phyloP scores from a whole-genome alignment of 2,888 invertebrate genomes.

The Ophion obscuratus region DNA sequence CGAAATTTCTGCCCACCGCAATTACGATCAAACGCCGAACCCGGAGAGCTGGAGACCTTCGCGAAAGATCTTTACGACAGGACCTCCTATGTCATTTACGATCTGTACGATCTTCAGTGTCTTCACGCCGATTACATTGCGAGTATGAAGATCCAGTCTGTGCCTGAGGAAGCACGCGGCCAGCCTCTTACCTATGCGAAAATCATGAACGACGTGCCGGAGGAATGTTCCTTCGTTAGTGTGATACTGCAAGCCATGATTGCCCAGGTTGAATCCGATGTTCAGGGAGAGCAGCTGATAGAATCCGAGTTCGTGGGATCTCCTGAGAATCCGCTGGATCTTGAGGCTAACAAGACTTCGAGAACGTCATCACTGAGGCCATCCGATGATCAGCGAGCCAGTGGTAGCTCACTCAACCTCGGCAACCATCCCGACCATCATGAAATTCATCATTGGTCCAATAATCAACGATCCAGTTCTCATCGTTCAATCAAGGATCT shows the following conservation, averaged over 20 bases:
- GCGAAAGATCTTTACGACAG: slow-evolving; percentile 85
- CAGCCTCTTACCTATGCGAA: slow-evolving; percentile 68
- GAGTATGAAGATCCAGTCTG: slow-evolving; percentile 82
- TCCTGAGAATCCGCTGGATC: not conserved
- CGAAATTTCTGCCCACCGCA: slow-evolving; percentile 69
- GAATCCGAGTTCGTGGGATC: not conserved
- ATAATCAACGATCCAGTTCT: slow-evolving; percentile 64
- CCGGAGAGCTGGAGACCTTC: slow-evolving; percentile 44
- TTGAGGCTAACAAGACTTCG: not conserved
- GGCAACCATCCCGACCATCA: not conserved
- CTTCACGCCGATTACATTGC: slow-evolving; percentile 85
- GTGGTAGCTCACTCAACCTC: not conserved
- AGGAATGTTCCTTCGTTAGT: slow-evolving; percentile 73
- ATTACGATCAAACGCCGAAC: slow-evolving; percentile 23
- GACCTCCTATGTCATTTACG: slow-evolving; percentile 85
- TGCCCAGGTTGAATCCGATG: slow-evolving; percentile 73
- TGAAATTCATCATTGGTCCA: slow-evolving; percentile 12
- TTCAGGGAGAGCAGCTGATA: not conserved
- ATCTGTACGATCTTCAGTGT: slow-evolving; percentile 85
- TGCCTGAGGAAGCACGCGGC: slow-evolving; percentile 62
- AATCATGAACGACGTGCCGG: slow-evolving; percentile 70
- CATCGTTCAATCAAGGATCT: slow-evolving; percentile 54
- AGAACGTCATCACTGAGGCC: not conserved
- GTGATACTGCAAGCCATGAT: slow-evolving; percentile 76
- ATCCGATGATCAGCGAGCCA: not conserved